phyloP scores from a whole-genome alignment of 2,888 invertebrate species.

The Athalia rosae region DNA sequence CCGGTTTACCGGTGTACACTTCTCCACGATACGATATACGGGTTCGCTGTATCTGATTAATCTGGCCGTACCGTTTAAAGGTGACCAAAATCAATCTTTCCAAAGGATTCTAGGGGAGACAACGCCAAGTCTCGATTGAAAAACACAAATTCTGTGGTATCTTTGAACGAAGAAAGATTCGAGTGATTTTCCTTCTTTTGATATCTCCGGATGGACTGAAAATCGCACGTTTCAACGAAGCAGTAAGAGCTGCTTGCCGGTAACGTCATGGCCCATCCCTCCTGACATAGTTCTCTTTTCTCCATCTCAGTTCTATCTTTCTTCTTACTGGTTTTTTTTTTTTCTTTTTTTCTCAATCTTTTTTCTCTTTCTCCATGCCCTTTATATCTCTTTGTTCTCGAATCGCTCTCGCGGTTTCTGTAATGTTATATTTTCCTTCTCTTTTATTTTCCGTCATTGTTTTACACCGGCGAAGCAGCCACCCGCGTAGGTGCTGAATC shows the following conservation, averaged over 20 bases:
- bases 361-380: neutral
- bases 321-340: neutral
- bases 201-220: neutral
- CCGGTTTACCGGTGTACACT: constrained; percentile 22
- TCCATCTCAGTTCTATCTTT: constrained; percentile 1
- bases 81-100: neutral
- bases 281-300: constrained; percentile 23
- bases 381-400: constrained; percentile 27
- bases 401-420: constrained; percentile 11
- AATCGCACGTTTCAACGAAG: constrained; percentile 3
- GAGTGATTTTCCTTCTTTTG: neutral
- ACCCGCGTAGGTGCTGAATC: constrained; percentile 16
- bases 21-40: neutral
- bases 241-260: neutral
- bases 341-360: neutral
- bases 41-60: neutral
- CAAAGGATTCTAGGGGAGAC: too few relatives aligned
- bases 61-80: neutral
- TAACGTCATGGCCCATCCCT: constrained; percentile 16
- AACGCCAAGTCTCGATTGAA: too few relatives aligned
- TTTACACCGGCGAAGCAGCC: constrained; percentile 18
- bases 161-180: neutral
- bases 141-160: neutral
- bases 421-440: neutral
- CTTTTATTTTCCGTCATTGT: neutral